Conservation (phyloP, 2,797 vertebrate species). For the Cossypha caffra region DNA sequence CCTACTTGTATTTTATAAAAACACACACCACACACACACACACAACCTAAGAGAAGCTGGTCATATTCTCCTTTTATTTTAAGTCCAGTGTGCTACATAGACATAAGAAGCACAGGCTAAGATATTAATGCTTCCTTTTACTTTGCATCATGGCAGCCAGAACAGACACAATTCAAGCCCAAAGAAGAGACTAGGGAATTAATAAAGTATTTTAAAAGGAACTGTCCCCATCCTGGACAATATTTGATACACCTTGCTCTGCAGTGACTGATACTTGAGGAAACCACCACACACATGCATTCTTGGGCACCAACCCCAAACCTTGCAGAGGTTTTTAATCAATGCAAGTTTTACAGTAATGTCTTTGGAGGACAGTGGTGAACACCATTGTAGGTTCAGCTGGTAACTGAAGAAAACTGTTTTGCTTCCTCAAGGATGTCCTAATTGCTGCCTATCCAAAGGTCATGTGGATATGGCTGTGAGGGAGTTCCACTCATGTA, state of each 20-base stretch:
- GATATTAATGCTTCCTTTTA: not conserved
- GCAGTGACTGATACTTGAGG: not conserved
- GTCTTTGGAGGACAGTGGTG: not conserved
- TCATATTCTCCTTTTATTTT: constrained; percentile 42
- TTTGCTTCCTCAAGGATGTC: not conserved
- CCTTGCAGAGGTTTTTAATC: not conserved
- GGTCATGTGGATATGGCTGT: not conserved
- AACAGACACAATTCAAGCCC: not conserved
- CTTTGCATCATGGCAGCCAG: not conserved
- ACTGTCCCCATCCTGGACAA: not conserved
- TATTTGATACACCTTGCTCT: not conserved
- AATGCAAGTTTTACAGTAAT: not conserved
- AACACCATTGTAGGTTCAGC: not conserved
- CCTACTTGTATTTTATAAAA: not conserved
- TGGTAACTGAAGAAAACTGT: not conserved
- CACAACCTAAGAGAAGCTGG: not conserved
- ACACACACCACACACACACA: not conserved
- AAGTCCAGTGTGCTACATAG: not conserved
- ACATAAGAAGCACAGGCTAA: constrained; percentile 4
- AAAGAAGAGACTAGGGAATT: not conserved
- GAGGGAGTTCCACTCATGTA: not conserved
- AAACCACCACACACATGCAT: not conserved
- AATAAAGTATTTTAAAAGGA: not conserved
- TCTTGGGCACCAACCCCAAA: not conserved
- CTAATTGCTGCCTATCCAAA: not conserved